Evolutionary conservation across 2,888 invertebrate genomes (phyloP), one percentile per base, ranked within the genome.

Genomic region (Dasypolia templi): DNA sequence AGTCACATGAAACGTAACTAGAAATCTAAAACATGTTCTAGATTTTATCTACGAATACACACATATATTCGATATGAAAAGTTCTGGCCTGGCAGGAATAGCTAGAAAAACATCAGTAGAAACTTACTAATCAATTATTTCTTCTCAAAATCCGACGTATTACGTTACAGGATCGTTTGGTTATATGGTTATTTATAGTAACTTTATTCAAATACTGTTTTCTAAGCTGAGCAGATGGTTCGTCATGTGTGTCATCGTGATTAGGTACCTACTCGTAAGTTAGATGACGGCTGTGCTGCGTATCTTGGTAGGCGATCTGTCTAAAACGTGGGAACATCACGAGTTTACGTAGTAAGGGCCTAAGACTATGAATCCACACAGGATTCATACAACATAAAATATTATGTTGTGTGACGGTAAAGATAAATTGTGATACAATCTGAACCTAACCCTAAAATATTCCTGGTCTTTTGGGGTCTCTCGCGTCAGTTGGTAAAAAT

Each of bases 171-270:
- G n/a, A 42, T 61, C 67, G 77, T 76, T 70, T 69, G 11, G 2
- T 76, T 82, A 75, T 75, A 69, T 81, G 81, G 55, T 68, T 44
- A 51, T 69, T 68, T 44, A 51, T 69, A n/a, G 59, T 81, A 39
- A 62, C 56, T 76, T 70, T 77, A 81, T 81, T 65, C 62, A 61
- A 76, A 69, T 46, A 53, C 39, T 32, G 51, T 74, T 56, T 73
- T 26, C 61, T 35, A 79, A 65, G 53, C 53, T 29, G 12, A n/a
- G 46, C 55, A 62, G 39, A 55, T 55, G 46, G 35, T 29, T 49
- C 56, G 44, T 66, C 63, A 44, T 32, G 72, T 51, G 59, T 67
- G 35, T 51, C 71, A 44, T 76, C 58, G 7, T 77, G 59, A 39
- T 72, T 58, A 71, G 49, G 56, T 44, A 56, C 70, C n/a, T n/a